Evolutionary conservation across 2,797 vertebrate species (phyloP).

Genomic region (Lates japonicus): DNA sequence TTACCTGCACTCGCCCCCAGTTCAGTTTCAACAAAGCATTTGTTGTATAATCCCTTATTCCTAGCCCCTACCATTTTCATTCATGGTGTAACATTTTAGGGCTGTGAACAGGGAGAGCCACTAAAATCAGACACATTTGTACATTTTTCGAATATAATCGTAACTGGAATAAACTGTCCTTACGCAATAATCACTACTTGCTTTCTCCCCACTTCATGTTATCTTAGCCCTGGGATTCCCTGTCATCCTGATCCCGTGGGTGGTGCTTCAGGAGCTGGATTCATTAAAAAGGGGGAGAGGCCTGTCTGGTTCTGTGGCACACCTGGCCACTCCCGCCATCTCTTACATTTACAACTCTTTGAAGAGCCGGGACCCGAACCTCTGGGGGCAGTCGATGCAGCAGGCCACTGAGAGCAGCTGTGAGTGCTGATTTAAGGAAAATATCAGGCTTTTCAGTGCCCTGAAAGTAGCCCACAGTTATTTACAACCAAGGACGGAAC

Average conservation of each 20-base stretch:
- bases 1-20: too few relatives aligned
- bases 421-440: slow-evolving; percentile 78
- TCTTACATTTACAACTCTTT: slow-evolving; percentile 91
- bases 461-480: neutral
- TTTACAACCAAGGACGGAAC: neutral
- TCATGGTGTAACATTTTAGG: too few relatives aligned
- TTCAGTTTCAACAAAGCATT: too few relatives aligned
- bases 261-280: slow-evolving; percentile 95
- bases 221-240: slow-evolving; percentile 86
- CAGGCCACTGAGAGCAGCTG: slow-evolving; percentile 89
- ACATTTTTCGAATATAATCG: neutral
- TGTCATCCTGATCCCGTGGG: slow-evolving; percentile 93
- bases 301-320: slow-evolving; percentile 83
- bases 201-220: neutral
- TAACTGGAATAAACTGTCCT: slow-evolving; percentile 1
- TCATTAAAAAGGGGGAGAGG: slow-evolving; percentile 89
- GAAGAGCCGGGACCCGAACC: slow-evolving; percentile 85
- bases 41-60: too few relatives aligned
- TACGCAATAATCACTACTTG: neutral
- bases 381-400: slow-evolving; percentile 96
- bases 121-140: neutral
- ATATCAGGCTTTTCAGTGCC: neutral
- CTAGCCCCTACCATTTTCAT: too few relatives aligned
- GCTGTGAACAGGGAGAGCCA: neutral
- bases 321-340: slow-evolving; percentile 91